A percentile compares a stretch with the other conserved stretches of the same genome.
Conservation (phyloP, 2,113 vertebrate genomes). For the Myotis yumanensis region DNA sequence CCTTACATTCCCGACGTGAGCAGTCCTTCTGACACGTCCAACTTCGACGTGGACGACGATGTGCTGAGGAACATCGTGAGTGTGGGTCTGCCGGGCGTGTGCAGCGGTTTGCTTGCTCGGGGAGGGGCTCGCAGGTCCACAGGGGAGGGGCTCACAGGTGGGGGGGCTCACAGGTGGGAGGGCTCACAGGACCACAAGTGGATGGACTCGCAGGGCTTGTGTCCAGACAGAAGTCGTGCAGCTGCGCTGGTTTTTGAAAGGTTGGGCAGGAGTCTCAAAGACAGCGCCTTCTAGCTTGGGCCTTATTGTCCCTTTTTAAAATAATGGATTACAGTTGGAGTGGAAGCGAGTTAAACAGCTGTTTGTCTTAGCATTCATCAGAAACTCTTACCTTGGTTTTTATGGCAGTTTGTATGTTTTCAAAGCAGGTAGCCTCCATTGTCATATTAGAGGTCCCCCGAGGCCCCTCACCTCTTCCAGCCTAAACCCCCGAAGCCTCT, state of each 20-base stretch:
- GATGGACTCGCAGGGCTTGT: background rate
- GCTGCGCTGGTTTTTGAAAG: accelerated
- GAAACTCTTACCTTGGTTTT: background rate
- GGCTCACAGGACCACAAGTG: no score
- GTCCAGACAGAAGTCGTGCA: accelerated
- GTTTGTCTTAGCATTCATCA: background rate
- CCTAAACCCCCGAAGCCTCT: background rate
- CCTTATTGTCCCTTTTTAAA: background rate
- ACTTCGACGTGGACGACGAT: constrained; percentile 98
- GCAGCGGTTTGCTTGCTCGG: no score
- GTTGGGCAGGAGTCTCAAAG: background rate
- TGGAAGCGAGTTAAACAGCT: background rate
- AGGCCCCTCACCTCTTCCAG: background rate
- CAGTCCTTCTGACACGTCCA: constrained; percentile 98
- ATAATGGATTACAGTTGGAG: background rate
- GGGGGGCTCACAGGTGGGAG: no score
- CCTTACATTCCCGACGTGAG: constrained; percentile 98
- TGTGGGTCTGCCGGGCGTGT: background rate
- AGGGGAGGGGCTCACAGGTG: no score
- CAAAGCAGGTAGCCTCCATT: accelerated
- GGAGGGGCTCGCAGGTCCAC: no score
- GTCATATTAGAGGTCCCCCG: accelerated
- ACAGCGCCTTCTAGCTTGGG: background rate
- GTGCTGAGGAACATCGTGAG: constrained; percentile 94
- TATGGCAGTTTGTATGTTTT: background rate